Base-by-base conservation (phyloP, 2,888 invertebrate species). In the Plemyria rubiginata region DNA sequence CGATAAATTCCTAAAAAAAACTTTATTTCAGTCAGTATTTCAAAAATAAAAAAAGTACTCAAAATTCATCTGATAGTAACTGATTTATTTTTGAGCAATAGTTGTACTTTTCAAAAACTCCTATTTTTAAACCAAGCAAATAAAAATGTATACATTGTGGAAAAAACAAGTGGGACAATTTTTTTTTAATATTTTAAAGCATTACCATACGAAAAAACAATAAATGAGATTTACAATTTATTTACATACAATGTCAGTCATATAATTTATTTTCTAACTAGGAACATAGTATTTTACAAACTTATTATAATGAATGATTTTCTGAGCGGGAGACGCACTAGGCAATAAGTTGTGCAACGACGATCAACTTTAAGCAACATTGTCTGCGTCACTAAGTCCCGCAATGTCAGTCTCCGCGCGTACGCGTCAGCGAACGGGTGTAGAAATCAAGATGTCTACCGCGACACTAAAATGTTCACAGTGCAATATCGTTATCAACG, bases 231-330 rank as follows among this genome's bases (percentile, higher is more conserved):
- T 55, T 53, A 65, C 49, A 62, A 72, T 49, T 62, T 78, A 79
- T 81, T 72, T 81, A 81, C 81, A 81, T 81, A 81, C 81, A 81
- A 71, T 71, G 66, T 81, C 81, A 81, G 81, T 81, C 81, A 63
- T 60, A 64, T 70, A 67, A 49, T 70, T 70, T 66, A 70, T 66
- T 71, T 74, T 62, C 68, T 68, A 69, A 65, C 77, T 84, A 86
- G 85, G 85, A 85, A 87, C 86, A 82, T 79, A 79, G 66, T 80
- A 80, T 82, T 78, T 80, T 84, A 84, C 78, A 84, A 60, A 67
- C 38, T 66, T 64, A 64, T 15, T 46, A 5, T 32, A 56, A 32
- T 45, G 32, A 29, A 67, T 61, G 57, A 56, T 64, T 51, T 64
- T 41, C 36, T 16, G 45, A 16, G 4, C 16, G 3, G 11, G 11